Evolutionary conservation across 2,797 vertebrate species (phyloP).

Genomic region (Geotrypetes seraphini): DNA sequence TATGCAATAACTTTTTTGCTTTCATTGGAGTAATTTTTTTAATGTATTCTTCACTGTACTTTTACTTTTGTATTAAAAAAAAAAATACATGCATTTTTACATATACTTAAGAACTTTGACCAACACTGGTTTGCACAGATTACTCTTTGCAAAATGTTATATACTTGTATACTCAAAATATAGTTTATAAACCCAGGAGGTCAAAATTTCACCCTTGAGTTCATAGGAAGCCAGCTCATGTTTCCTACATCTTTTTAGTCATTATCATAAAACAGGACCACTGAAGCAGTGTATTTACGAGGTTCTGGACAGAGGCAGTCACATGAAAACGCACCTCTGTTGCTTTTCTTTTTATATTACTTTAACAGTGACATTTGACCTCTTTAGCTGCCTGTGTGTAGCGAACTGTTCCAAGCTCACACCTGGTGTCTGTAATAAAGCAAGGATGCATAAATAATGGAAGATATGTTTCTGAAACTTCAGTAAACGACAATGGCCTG

Average conservation of each 20-base stretch:
- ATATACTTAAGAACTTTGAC: no score
- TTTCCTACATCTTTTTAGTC: not conserved
- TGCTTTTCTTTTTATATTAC: conserved; percentile 20
- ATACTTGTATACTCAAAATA: no score
- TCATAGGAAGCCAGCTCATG: not conserved
- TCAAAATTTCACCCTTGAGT: not conserved
- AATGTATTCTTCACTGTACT: no score
- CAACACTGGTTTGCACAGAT: no score
- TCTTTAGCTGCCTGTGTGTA: conserved; percentile 29
- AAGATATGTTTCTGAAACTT: conserved; percentile 48
- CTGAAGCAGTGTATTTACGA: not conserved
- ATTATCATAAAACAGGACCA: not conserved
- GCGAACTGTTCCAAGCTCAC: conserved; percentile 37
- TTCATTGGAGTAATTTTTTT: no score
- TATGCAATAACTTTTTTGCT: no score
- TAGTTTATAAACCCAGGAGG: not conserved
- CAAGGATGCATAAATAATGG: conserved; percentile 64
- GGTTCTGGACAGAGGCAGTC: conserved; percentile 1
- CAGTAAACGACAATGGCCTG: conserved; percentile 61
- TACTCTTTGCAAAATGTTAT: no score
- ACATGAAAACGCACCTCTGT: conserved; percentile 26
- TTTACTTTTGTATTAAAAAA: no score
- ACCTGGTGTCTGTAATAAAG: conserved; percentile 46
- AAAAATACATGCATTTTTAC: no score
- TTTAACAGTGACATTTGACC: conserved; percentile 31